Conservation (phyloP, 30 jellyfish, hydroid and myxozoan species). For the Aurelia aurita complex sp. Pacific region DNA sequence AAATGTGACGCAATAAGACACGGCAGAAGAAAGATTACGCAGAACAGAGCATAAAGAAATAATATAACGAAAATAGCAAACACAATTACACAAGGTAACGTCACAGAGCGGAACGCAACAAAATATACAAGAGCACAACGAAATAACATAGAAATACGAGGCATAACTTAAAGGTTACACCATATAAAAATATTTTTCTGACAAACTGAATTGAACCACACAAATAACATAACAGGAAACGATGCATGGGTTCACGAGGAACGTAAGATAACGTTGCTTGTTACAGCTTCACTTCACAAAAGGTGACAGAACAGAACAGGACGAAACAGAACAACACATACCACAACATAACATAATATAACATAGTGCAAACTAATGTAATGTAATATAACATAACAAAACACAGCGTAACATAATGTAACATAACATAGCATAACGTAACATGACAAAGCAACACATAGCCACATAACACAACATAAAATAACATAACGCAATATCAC, state of each 20-base stretch:
- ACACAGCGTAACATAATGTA: background rate
- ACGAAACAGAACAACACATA: too few relatives aligned
- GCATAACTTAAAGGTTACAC: too few relatives aligned
- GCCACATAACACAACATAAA: background rate
- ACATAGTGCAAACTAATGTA: background rate
- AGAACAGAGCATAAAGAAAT: background rate
- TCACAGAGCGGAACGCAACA: background rate
- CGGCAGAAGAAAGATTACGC: background rate
- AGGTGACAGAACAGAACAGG: too few relatives aligned
- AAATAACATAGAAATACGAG: too few relatives aligned
- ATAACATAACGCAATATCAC: background rate
- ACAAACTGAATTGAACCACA: too few relatives aligned
- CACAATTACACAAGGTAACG: background rate
- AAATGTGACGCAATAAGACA: background rate
- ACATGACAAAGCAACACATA: background rate
- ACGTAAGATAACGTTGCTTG: too few relatives aligned
- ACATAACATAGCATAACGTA: slow-evolving; percentile 2
- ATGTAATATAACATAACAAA: background rate
- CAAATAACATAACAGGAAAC: too few relatives aligned
- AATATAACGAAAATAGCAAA: background rate
- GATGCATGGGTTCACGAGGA: too few relatives aligned
- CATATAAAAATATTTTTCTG: too few relatives aligned
- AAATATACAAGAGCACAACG: background rate
- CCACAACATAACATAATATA: background rate
- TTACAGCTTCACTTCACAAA: too few relatives aligned